phyloP scores from a whole-genome alignment of 2,113 vertebrate genomes.

The Amblyopsis rosae region DNA sequence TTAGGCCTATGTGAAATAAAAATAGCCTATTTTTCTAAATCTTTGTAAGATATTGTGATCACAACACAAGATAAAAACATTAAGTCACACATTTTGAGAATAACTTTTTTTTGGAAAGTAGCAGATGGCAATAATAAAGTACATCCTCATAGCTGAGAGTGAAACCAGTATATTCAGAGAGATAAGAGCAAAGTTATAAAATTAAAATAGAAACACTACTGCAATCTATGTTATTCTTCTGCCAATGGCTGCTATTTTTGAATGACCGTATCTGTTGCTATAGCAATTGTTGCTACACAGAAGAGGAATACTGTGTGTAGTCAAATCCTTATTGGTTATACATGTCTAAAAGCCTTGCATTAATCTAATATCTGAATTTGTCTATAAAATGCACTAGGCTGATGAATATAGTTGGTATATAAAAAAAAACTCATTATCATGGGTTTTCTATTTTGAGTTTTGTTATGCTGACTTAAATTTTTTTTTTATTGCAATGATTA shows the following conservation, averaged over 20 bases:
- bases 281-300: constrained; percentile 75
- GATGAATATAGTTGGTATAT: background rate
- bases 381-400: background rate
- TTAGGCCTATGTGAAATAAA: no score
- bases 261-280: constrained; percentile 73
- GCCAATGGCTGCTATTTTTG: constrained; percentile 65
- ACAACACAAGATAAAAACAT: no score
- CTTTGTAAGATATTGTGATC: no score
- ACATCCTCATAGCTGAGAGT: background rate
- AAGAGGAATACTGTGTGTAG: constrained; percentile 53
- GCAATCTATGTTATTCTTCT: constrained; percentile 38
- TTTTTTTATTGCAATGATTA: no score
- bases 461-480: background rate
- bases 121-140: background rate
- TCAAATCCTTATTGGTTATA: constrained; percentile 53
- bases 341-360: constrained; percentile 25
- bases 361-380: constrained; percentile 2
- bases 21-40: no score
- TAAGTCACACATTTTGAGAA: no score
- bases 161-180: constrained; percentile 8
- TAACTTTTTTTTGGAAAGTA: no score
- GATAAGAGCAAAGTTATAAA: constrained; percentile 7
- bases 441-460: background rate
- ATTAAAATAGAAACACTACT: constrained; percentile 37
- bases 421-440: background rate